Evolutionary conservation across 2,113 vertebrate genomes (phyloP).

Genomic region (Danio rerio): GRCz12tu NC_133194.1:17373001-17373500

Average conservation of each 20-base stretch:
- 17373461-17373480: slow-evolving; percentile 20
- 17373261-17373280: slow-evolving; percentile 18
- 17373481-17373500: not conserved
- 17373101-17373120: slow-evolving; percentile 17
- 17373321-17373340: not conserved
- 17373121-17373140: not conserved
- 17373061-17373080: not conserved
- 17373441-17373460: slow-evolving; percentile 13
- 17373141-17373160: not conserved
- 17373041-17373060: slow-evolving; percentile 5
- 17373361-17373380: not conserved
- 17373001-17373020: not conserved
- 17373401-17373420: slow-evolving; percentile 11
- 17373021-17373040: not conserved
- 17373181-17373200: slow-evolving; percentile 3
- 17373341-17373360: slow-evolving; percentile 16
- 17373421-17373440: not conserved
- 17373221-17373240: not conserved
- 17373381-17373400: slow-evolving; percentile 15
- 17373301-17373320: not conserved
- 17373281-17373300: slow-evolving; percentile 24
- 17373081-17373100: slow-evolving; percentile 19
- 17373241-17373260: not conserved
- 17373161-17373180: not conserved
- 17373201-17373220: not conserved